These are phyloP conservation scores for Astreopora myriophthalma DNA, from an alignment of 64 coral and sea anemone genomes.

Conservation along the genomic window DNA sequence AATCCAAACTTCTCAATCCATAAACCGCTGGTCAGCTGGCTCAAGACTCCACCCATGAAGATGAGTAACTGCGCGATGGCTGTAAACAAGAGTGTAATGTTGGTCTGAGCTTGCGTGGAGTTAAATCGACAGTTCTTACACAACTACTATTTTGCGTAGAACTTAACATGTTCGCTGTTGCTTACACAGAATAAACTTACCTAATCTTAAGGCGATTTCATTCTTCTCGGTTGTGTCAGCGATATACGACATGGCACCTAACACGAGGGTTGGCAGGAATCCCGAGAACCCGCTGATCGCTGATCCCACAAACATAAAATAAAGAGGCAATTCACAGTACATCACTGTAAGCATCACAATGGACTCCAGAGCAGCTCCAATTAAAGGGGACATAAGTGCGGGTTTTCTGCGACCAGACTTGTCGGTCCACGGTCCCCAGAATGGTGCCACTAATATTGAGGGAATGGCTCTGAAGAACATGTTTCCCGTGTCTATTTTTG, in stretches of 20 bases:
- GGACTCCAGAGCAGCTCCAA: not conserved
- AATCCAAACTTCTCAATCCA: constrained; percentile 76
- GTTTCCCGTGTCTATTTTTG: constrained; percentile 46
- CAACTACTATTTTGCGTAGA: too few relatives aligned
- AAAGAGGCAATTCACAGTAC: constrained; percentile 22
- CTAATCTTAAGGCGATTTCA: not conserved
- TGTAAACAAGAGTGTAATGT: not conserved
- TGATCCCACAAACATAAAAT: not conserved
- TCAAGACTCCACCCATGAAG: constrained; percentile 69
- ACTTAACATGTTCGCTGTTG: not conserved
- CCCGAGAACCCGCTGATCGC: constrained; percentile 9
- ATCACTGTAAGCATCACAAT: not conserved
- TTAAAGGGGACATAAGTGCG: not conserved
- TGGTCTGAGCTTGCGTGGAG: not conserved
- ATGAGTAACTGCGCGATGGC: constrained; percentile 74
- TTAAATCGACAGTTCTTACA: not conserved
- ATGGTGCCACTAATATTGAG: constrained; percentile 10
- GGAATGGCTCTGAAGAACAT: not conserved
- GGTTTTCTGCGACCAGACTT: constrained; percentile 32
- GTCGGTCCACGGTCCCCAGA: constrained; percentile 63
- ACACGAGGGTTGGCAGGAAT: not conserved
- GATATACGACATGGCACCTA: constrained; percentile 39
- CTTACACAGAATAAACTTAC: not conserved
- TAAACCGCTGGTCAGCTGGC: constrained; percentile 86
- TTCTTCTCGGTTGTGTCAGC: constrained; percentile 1